A percentile compares a stretch with the other conserved stretches of the same genome.
Conservation (phyloP, 2,797 vertebrate genomes). For the Buceros bicornis region DNA sequence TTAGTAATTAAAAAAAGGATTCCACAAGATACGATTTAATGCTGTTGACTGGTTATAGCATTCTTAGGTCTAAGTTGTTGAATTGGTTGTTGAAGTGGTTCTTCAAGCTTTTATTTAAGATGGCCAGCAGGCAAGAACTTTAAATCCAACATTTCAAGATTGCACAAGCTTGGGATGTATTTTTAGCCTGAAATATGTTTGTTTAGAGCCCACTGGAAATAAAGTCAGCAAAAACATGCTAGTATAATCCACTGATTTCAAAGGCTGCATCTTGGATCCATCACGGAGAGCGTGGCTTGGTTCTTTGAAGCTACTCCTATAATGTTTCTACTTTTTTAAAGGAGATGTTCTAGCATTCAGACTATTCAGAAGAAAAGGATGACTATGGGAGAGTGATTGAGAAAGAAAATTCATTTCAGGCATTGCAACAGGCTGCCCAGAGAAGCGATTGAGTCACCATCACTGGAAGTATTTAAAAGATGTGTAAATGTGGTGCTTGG, state of each 20-base stretch:
- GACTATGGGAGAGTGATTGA: neutral
- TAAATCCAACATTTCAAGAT: neutral
- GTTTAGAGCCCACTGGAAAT: neutral
- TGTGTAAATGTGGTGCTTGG: fast-evolving
- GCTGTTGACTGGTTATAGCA: fast-evolving
- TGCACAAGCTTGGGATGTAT: neutral
- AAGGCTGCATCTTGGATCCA: neutral
- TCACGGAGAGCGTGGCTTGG: neutral
- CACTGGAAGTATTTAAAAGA: neutral
- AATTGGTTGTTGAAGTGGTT: neutral
- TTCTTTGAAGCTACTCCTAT: neutral
- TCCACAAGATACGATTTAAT: neutral
- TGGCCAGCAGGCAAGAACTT: neutral
- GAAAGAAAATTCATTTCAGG: neutral
- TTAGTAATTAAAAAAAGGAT: neutral
- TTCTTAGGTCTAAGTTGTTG: neutral
- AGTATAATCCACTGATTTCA: neutral
- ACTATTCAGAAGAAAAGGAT: neutral
- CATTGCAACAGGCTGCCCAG: neutral
- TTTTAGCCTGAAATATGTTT: neutral
- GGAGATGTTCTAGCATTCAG: neutral
- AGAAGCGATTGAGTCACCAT: neutral
- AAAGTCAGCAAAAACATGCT: neutral
- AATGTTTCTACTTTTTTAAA: neutral
- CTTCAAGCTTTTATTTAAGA: neutral